Conservation (phyloP, 2,113 vertebrate species). For the Percina caprodes region DNA sequence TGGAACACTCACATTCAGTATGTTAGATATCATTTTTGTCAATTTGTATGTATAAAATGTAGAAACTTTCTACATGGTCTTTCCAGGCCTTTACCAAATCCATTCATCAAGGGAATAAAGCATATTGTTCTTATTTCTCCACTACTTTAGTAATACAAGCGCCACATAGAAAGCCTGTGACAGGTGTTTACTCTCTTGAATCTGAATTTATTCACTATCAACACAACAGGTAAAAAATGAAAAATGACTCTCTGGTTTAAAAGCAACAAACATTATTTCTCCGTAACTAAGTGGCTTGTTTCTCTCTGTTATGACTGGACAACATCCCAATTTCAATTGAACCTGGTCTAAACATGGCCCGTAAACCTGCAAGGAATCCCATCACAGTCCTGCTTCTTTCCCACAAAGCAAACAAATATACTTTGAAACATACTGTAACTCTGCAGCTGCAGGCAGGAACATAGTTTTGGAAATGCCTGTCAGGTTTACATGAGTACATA, state of each 20-base stretch:
- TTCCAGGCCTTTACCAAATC: slow-evolving; percentile 4
- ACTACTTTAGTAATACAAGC: slow-evolving; percentile 6
- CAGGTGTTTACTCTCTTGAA: neutral
- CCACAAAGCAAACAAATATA: neutral
- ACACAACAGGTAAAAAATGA: neutral
- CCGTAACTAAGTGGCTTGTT: neutral
- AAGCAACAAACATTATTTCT: neutral
- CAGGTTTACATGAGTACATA: neutral
- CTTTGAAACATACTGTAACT: neutral
- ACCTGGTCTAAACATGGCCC: neutral
- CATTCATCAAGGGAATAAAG: slow-evolving; percentile 12
- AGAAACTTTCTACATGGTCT: slow-evolving; percentile 26
- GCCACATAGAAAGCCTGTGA: neutral
- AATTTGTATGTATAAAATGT: slow-evolving; percentile 56
- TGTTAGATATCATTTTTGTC: slow-evolving; percentile 52
- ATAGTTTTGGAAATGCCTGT: neutral
- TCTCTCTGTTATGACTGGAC: neutral
- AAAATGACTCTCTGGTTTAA: neutral
- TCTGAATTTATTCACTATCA: neutral
- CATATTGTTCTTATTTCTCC: neutral
- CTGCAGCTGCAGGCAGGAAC: neutral
- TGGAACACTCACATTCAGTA: slow-evolving; percentile 52
- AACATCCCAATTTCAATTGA: neutral
- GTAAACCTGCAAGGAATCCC: neutral
- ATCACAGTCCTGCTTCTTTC: neutral